Percentiles rank a stretch among this genome's conserved stretches.
These are phyloP conservation scores for Tribolium madens DNA, from an alignment of 1,140 invertebrate genomes.

Conservation along the genomic window DNA sequence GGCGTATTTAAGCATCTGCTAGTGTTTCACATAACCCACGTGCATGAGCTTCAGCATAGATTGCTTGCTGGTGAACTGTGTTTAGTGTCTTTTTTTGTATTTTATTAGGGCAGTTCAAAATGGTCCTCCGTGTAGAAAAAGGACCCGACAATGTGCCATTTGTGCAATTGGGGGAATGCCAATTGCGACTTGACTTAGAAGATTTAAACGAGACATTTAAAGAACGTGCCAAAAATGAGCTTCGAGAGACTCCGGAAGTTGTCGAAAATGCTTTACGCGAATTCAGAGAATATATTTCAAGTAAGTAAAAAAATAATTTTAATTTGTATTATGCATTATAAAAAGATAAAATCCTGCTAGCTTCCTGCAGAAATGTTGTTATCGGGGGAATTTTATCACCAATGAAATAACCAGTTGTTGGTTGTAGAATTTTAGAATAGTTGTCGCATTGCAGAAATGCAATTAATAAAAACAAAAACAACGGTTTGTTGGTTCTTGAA, in stretches of 20 bases:
- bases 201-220: constrained; percentile 61
- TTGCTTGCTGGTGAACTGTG: neutral
- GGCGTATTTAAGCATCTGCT: neutral
- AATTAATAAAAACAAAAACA: too few relatives aligned
- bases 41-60: neutral
- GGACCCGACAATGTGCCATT: constrained; percentile 60
- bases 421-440: neutral
- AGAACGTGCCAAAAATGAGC: constrained; percentile 74
- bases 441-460: too few relatives aligned
- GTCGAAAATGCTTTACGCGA: constrained; percentile 70
- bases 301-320: constrained; percentile 59
- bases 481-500: too few relatives aligned
- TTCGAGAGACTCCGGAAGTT: constrained; percentile 76
- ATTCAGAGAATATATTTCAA: constrained; percentile 72
- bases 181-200: constrained; percentile 61
- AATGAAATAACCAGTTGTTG: neutral
- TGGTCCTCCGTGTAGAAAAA: constrained; percentile 39
- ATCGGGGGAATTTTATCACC: neutral
- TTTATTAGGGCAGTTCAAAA: neutral
- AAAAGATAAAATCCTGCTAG: neutral
- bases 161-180: constrained; percentile 57
- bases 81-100: neutral
- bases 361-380: neutral
- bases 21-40: neutral
- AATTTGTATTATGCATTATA: neutral